A percentile compares a stretch with the other conserved stretches of the same genome.
phyloP scores from a whole-genome alignment of 2,888 invertebrate genomes.

The Drosophila leonis region DNA sequence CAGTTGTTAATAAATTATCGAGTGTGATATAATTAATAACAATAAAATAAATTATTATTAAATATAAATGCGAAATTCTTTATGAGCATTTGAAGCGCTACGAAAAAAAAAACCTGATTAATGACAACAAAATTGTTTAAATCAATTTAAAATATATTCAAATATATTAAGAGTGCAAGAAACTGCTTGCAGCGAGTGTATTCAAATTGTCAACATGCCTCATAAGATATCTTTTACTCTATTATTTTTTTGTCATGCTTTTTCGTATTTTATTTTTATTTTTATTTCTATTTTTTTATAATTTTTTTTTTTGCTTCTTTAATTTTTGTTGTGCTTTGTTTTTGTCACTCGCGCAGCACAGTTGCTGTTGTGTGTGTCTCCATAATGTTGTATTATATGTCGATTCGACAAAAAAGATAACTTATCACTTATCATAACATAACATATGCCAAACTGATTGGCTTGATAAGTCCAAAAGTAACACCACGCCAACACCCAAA shows the following conservation, averaged over 20 bases:
- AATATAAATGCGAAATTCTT: conserved; percentile 3
- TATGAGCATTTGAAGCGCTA: neutral
- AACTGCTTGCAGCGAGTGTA: conserved; percentile 2
- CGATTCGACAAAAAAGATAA: conserved; percentile 69
- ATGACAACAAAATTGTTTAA: neutral
- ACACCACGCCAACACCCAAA: conserved; percentile 18
- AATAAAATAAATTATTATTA: neutral
- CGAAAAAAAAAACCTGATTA: neutral
- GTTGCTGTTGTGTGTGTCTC: conserved; percentile 43
- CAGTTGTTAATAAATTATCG: conserved; percentile 10
- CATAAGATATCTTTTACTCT: neutral
- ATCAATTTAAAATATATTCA: neutral
- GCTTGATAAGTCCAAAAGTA: conserved; percentile 61
- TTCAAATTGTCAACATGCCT: neutral
- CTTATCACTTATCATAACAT: conserved; percentile 66
- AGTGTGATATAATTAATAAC: conserved; percentile 6
- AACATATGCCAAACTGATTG: conserved; percentile 76
- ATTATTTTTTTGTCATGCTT: neutral
- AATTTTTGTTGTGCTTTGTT: conserved; percentile 5
- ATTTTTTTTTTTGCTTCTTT: neutral
- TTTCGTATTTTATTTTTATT: neutral
- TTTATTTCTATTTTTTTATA: too few relatives aligned
- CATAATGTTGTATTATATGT: conserved; percentile 64
- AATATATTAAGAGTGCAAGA: conserved; percentile 1
- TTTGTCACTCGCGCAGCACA: conserved; percentile 22